A percentile compares a stretch with the other conserved stretches of the same genome.
These are phyloP conservation scores for Telmatherina bonti DNA, from an alignment of 2,797 vertebrate species.

Conservation along the genomic window DNA sequence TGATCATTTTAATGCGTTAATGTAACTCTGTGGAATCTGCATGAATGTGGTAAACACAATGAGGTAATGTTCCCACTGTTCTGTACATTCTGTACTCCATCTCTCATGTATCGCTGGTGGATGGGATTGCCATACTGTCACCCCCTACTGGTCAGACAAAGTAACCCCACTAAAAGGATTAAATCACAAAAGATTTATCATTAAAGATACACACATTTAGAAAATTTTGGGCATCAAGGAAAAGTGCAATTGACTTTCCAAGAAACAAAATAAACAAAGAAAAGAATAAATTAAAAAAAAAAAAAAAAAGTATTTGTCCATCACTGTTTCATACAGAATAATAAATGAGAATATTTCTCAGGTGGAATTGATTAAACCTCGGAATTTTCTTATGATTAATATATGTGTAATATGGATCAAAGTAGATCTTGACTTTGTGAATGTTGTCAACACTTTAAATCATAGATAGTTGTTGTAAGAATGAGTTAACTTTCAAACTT, in stretches of 20 bases:
- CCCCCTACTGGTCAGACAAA: slow-evolving; percentile 51
- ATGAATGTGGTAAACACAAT: slow-evolving; percentile 19
- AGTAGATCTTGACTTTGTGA: neutral
- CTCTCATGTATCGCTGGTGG: neutral
- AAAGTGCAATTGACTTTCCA: neutral
- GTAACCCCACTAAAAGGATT: neutral
- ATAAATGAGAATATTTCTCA: neutral
- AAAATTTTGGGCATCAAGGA: accelerated
- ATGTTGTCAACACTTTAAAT: neutral
- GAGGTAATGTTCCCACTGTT: slow-evolving; percentile 58
- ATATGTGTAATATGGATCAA: neutral
- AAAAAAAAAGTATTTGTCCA: neutral
- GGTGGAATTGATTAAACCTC: neutral
- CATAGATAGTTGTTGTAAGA: neutral
- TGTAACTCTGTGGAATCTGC: slow-evolving; percentile 16
- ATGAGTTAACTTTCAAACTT: neutral
- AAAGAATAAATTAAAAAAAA: neutral
- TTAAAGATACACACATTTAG: neutral
- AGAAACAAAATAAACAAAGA: neutral
- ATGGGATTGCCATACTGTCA: neutral
- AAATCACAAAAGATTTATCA: neutral
- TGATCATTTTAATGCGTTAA: slow-evolving; percentile 9
- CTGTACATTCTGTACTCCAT: slow-evolving; percentile 72
- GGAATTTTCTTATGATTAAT: neutral
- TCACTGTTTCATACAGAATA: neutral